phyloP scores from a whole-genome alignment of 2,888 invertebrate species.

The Pogonocherus hispidulus region DNA sequence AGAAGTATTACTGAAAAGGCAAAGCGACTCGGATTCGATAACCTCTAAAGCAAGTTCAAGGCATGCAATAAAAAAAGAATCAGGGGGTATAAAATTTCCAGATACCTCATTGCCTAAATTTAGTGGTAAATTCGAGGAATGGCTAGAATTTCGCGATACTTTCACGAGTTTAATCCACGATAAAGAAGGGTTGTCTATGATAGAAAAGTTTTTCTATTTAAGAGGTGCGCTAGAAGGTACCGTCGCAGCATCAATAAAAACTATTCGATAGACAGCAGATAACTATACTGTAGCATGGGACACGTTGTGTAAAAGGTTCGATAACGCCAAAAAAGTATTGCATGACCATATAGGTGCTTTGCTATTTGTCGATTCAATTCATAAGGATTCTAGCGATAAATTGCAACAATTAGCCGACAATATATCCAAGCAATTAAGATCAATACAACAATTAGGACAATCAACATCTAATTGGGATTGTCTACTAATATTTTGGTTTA shows the following conservation, averaged over 20 bases:
- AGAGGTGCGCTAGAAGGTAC: constrained; percentile 35
- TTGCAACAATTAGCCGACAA: no score
- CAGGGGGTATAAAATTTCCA: constrained; percentile 22
- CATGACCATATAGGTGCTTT: no score
- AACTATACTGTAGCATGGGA: constrained; percentile 21
- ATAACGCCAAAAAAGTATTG: no score
- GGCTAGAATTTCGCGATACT: no score
- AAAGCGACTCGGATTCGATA: no score
- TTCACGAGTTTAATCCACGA: constrained; percentile 36
- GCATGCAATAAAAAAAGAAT: no score
- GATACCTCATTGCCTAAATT: constrained; percentile 30
- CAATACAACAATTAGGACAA: constrained; percentile 33
- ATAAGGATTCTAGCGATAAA: no score
- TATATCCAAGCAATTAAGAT: constrained; percentile 30
- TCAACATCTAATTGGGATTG: constrained; percentile 34
- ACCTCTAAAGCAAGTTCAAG: no score
- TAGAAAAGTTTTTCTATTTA: constrained; percentile 41
- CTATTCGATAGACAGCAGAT: constrained; percentile 29
- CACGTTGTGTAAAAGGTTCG: no score
- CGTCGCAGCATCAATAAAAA: constrained; percentile 35
- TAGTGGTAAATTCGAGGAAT: no score
- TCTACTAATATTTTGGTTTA: constrained; percentile 25
- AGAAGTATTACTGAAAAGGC: no score
- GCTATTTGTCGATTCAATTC: no score
- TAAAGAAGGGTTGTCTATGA: constrained; percentile 24